phyloP scores from a whole-genome alignment of 1,140 invertebrate species.

The Harpegnathos saltator region DNA sequence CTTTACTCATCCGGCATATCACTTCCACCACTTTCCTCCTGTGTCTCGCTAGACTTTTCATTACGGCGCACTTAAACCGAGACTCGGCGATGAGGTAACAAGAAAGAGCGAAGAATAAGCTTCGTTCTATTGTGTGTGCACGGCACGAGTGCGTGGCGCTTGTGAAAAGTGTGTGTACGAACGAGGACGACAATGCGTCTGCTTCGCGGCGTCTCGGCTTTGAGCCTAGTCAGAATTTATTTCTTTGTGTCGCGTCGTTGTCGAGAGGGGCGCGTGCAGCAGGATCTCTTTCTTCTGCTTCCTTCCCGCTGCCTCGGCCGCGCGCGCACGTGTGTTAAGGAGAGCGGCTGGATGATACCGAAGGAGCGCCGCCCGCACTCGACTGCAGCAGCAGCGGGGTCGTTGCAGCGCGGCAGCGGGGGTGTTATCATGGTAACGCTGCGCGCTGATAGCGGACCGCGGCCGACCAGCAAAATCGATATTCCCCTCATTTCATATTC shows the following conservation, averaged over 20 bases:
- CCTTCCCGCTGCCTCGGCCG: neutral
- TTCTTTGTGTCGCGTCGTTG: slow-evolving; percentile 53
- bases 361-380: slow-evolving; percentile 39
- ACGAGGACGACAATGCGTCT: slow-evolving; percentile 50
- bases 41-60: neutral
- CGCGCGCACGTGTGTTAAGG: slow-evolving; percentile 60
- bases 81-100: neutral
- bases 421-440: slow-evolving; percentile 85
- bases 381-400: slow-evolving; percentile 38
- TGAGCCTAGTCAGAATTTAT: slow-evolving; percentile 33
- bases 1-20: neutral
- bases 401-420: slow-evolving; percentile 30
- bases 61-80: slow-evolving; percentile 31
- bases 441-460: slow-evolving; percentile 81
- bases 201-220: slow-evolving; percentile 45
- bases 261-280: slow-evolving; percentile 33
- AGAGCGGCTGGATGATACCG: slow-evolving; percentile 22
- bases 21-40: neutral
- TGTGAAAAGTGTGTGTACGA: neutral
- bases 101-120: slow-evolving; percentile 23
- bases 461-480: slow-evolving; percentile 80
- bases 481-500: slow-evolving; percentile 81
- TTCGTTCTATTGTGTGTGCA: slow-evolving; percentile 51
- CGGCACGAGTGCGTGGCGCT: neutral
- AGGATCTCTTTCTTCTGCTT: neutral